phyloP scores from a whole-genome alignment of 2,797 vertebrate species.

The Mormyrops boulengeri region DNA sequence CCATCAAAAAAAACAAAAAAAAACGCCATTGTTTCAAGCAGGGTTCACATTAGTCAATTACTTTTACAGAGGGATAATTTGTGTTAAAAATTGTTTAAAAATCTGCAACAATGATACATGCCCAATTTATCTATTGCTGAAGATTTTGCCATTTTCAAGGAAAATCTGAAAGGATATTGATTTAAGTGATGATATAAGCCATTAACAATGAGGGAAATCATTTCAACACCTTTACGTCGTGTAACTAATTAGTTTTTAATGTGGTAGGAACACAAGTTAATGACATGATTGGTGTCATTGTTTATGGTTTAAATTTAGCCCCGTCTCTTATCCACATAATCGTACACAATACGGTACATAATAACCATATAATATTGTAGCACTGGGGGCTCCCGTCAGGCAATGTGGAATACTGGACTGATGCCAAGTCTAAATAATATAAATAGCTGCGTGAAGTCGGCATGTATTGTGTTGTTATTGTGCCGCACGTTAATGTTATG shows the following conservation, averaged over 20 bases:
- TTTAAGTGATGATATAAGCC: background rate
- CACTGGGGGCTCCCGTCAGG: background rate
- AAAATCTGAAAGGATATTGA: background rate
- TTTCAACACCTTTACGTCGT: background rate
- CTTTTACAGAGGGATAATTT: background rate
- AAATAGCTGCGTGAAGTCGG: background rate
- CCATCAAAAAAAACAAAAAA: background rate
- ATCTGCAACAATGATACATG: background rate
- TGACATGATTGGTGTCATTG: background rate
- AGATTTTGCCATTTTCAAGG: background rate
- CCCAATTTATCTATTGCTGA: background rate
- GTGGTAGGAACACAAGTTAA: background rate
- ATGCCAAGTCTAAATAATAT: background rate
- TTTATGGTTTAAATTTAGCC: background rate
- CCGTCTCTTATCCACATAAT: background rate
- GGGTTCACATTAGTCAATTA: background rate
- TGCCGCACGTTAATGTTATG: background rate
- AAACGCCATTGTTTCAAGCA: background rate
- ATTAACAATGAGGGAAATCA: background rate
- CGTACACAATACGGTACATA: background rate
- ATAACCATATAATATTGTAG: background rate
- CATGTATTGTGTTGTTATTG: background rate
- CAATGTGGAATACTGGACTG: background rate
- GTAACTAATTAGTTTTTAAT: background rate
- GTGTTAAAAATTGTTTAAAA: background rate